Conservation (phyloP, 92 coral and sea anemone genomes). For the Zoanthus solanderi region DNA sequence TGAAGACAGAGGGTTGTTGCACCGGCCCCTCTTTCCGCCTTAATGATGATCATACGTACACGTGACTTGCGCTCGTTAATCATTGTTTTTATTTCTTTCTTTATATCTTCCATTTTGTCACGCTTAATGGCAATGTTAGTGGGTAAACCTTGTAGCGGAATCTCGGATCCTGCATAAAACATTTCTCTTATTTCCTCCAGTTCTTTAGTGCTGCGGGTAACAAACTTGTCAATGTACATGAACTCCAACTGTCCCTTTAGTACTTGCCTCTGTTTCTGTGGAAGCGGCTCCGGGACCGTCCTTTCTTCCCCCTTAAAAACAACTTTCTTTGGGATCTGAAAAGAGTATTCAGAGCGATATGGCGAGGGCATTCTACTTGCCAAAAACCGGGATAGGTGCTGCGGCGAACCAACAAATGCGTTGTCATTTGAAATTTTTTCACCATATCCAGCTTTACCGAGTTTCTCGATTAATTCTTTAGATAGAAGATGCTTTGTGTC, state of each 20-base stretch:
- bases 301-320: slow-evolving; percentile 22
- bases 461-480: slow-evolving; percentile 47
- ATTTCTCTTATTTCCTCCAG: slow-evolving; percentile 53
- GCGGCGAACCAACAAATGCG: slow-evolving; percentile 71
- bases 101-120: slow-evolving; percentile 60
- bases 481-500: slow-evolving; percentile 31
- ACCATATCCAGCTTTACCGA: slow-evolving; percentile 57
- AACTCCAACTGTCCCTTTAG: slow-evolving; percentile 73
- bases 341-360: slow-evolving; percentile 73
- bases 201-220: slow-evolving; percentile 29
- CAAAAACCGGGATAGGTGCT: slow-evolving; percentile 64
- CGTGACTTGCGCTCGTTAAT: slow-evolving; percentile 67
- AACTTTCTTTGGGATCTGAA: slow-evolving; percentile 70
- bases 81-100: slow-evolving; percentile 57
- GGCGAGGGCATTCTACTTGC: slow-evolving; percentile 71
- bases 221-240: slow-evolving; percentile 57
- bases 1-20: slow-evolving; percentile 81
- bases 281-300: slow-evolving; percentile 69
- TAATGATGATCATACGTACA: slow-evolving; percentile 64
- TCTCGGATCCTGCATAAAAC: slow-evolving; percentile 75
- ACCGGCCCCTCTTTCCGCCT: slow-evolving; percentile 87
- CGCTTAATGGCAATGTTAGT: slow-evolving; percentile 68
- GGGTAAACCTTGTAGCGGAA: slow-evolving; percentile 58
- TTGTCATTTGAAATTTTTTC: slow-evolving; percentile 54
- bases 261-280: slow-evolving; percentile 73